Evolutionary conservation across 2,113 vertebrate species (phyloP).

Genomic region (Chaetorhynchus papuensis): DNA sequence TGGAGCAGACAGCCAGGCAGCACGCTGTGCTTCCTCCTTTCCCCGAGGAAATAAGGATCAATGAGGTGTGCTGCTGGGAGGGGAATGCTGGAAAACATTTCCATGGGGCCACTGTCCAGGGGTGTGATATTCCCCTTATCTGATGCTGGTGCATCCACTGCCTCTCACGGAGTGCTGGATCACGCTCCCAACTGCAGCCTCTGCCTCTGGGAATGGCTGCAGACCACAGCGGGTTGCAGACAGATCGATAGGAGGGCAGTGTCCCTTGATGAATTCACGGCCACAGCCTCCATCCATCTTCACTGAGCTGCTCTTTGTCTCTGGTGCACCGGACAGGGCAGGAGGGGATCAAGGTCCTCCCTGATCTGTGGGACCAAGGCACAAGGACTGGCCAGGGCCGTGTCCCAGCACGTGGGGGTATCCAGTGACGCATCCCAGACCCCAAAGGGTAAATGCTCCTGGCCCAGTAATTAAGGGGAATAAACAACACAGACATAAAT

Average conservation of each 20-base stretch:
- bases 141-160: not conserved
- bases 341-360: not conserved
- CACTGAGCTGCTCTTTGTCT: not conserved
- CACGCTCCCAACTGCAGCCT: rapidly evolving
- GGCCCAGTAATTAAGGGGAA: not conserved
- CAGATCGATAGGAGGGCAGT: not conserved
- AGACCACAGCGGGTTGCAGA: rapidly evolving
- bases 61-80: not conserved
- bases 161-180: not conserved
- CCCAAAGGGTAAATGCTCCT: not conserved
- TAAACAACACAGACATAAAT: not conserved
- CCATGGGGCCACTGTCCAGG: not conserved
- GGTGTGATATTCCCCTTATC: not conserved
- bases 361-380: not conserved
- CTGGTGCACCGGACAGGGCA: not conserved
- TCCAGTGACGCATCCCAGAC: not conserved
- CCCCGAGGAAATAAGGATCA: not conserved
- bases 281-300: not conserved
- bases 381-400: not conserved
- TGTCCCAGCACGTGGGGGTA: not conserved
- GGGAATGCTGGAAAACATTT: not conserved
- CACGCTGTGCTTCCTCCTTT: not conserved
- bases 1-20: not conserved
- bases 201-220: not conserved
- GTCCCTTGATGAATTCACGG: not conserved